Evolutionary conservation across 2,113 vertebrate genomes (phyloP).

Genomic region (Saguinus midas): DNA sequence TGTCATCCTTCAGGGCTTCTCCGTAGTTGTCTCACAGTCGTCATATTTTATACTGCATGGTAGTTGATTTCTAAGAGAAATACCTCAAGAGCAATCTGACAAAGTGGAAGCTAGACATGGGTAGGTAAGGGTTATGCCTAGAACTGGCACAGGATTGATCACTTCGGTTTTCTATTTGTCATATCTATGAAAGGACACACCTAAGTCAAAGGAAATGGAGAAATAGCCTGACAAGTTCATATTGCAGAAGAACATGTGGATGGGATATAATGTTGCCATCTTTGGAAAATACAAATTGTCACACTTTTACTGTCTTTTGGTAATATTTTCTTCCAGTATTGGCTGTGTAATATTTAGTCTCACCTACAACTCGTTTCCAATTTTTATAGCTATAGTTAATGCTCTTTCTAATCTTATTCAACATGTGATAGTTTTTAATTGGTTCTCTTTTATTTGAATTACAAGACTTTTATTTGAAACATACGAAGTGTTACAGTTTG

Average conservation of each 20-base stretch:
- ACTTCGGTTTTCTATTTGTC: background rate
- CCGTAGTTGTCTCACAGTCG: background rate
- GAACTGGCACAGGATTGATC: background rate
- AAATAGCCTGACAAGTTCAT: background rate
- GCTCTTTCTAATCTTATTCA: background rate
- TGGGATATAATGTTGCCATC: background rate
- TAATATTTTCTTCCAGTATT: background rate
- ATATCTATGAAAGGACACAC: background rate
- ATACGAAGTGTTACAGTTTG: background rate
- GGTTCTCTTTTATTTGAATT: background rate
- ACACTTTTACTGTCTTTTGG: background rate
- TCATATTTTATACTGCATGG: background rate
- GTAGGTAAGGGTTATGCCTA: background rate
- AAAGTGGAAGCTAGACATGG: background rate
- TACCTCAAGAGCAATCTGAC: background rate
- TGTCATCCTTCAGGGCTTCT: background rate
- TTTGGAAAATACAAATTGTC: constrained; percentile 18
- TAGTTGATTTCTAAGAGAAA: background rate
- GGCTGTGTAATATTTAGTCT: background rate
- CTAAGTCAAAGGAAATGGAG: background rate
- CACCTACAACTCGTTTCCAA: background rate
- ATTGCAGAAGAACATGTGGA: background rate
- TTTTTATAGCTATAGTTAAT: background rate
- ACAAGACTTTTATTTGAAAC: constrained; percentile 21
- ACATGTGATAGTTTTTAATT: background rate